Evolutionary conservation across 2,797 vertebrate species (phyloP).

Genomic region (Champsocephalus gunnari): DNA sequence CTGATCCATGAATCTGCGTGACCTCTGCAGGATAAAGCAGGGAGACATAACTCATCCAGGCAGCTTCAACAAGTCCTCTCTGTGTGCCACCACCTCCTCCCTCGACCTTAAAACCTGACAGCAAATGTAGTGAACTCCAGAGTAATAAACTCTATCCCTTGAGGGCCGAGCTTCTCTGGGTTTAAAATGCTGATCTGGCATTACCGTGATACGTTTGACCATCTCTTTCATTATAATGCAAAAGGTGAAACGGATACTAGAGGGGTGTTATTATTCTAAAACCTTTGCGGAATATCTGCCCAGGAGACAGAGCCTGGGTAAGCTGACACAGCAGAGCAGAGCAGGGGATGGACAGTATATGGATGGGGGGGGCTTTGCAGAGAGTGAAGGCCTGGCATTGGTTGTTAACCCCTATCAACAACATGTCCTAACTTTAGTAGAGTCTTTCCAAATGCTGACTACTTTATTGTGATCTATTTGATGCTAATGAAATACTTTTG

Average conservation of each 20-base stretch:
- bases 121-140: constrained; percentile 74
- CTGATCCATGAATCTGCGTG: constrained; percentile 74
- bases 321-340: constrained; percentile 63
- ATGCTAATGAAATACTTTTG: background rate
- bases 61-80: constrained; percentile 77
- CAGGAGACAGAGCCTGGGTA: constrained; percentile 42
- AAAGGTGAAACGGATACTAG: constrained; percentile 66
- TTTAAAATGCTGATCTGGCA: constrained; percentile 70
- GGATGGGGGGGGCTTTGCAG: constrained; percentile 32
- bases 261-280: constrained; percentile 68
- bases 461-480: background rate
- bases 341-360: constrained; percentile 26
- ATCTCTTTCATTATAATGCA: constrained; percentile 76
- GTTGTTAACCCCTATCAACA: constrained; percentile 63
- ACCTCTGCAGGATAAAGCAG: constrained; percentile 70
- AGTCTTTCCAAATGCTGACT: constrained; percentile 21
- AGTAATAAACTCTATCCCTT: constrained; percentile 68
- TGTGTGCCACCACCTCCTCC: constrained; percentile 45
- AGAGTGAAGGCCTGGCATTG: constrained; percentile 35
- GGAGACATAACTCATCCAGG: constrained; percentile 74
- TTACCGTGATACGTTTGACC: constrained; percentile 68
- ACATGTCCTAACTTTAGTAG: constrained; percentile 42
- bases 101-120: constrained; percentile 72
- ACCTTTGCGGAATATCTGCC: constrained; percentile 61
- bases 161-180: constrained; percentile 61